Evolutionary conservation across 2,888 invertebrate species (phyloP), one percentile per base, ranked within the genome.

Genomic region (Galeruca laticollis): DNA sequence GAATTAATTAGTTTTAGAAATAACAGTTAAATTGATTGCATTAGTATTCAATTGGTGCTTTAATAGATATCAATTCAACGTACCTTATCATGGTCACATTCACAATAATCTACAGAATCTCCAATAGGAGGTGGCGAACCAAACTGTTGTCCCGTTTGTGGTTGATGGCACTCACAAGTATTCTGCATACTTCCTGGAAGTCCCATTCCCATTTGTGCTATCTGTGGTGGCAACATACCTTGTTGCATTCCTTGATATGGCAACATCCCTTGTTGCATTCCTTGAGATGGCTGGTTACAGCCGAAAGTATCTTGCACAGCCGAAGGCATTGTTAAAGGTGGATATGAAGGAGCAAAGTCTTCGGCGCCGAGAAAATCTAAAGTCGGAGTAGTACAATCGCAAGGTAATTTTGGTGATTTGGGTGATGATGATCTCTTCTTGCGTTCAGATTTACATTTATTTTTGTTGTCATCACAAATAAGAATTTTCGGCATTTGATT

Each of bases 401-500:
- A 26, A 13, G 26, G 31, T 52, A 5, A 15, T 52, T 26, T 21
- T 26, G 52, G 18, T 9, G 18, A 37, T 37, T 37, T 37, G 11
- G 56, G 2, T 15, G 33, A 33, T 6, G n/a, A 18, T 20, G 62
- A 49, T 51, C 15, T 59, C 33, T 54, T 57, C 49, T 18, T 52
- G 56, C n/a, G 56, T n/a, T 33, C 9, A 0, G 56, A 33, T 15
- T 56, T 56, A 13, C 59, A 66, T 21, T 59, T 59, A 3, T 47
- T 43, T 40, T 64, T 66, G 4, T 52, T 63, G 56, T 83, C 86
- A 56, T 88, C 88, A 60, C 88, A 88, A 37, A 89, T 85, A 2
- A 89, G 86, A 49, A 89, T 87, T 77, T 88, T 88, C 1, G 89
- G 88, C 73, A 89, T 86, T 65, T 86, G 84, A 65, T 87, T 85